A percentile compares a stretch with the other conserved stretches of the same genome.
These are phyloP conservation scores for Acyrthosiphon pisum DNA, from an alignment of 1,140 invertebrate genomes.

Conservation along the genomic window DNA sequence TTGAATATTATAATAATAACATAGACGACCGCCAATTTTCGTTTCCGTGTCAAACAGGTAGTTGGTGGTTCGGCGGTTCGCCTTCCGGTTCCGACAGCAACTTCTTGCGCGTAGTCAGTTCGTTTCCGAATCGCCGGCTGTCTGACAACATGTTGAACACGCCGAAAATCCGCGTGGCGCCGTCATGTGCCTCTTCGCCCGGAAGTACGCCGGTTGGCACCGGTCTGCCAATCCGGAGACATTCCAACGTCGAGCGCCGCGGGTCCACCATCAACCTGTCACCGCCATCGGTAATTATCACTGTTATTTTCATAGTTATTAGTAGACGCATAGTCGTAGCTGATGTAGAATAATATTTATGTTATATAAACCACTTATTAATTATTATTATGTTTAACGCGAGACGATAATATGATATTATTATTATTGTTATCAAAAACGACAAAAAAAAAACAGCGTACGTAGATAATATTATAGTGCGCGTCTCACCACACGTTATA, in stretches of 20 bases:
- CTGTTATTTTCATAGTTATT: background rate
- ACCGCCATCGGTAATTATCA: conserved; percentile 79
- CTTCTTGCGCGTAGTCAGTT: conserved; percentile 82
- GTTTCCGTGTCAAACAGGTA: conserved; percentile 63
- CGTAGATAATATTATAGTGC: background rate
- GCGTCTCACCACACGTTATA: background rate
- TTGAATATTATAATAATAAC: background rate
- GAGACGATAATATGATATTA: background rate
- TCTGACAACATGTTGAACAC: conserved; percentile 91
- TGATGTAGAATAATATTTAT: too few species aligned
- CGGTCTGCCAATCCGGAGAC: conserved; percentile 81
- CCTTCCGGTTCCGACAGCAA: conserved; percentile 84
- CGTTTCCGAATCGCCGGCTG: conserved; percentile 81
- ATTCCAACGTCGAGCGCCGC: conserved; percentile 86
- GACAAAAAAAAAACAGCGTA: background rate
- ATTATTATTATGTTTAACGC: background rate
- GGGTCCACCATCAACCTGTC: conserved; percentile 85
- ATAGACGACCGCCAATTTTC: background rate
- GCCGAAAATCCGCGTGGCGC: conserved; percentile 83
- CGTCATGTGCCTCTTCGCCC: conserved; percentile 84
- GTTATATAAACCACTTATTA: background rate
- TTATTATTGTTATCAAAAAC: background rate
- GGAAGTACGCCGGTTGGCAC: conserved; percentile 83
- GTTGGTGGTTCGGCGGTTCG: conserved; percentile 76
- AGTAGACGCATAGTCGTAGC: background rate